Evolutionary conservation across 2,888 invertebrate genomes (phyloP).

Genomic region (Oxytorus armatus): DNA sequence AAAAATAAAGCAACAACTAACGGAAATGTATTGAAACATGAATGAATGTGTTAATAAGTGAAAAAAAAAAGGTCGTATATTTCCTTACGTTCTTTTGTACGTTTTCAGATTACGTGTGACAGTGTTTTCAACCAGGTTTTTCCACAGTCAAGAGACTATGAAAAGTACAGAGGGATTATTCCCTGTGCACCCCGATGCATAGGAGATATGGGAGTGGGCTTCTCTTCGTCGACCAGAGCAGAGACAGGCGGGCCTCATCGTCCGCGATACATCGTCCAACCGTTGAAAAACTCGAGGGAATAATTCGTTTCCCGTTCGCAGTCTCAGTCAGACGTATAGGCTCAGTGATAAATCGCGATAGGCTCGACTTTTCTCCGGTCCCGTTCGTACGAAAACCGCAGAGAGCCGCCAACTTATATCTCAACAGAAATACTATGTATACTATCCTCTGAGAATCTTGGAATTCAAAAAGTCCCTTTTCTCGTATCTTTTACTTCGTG

Average conservation of each 20-base stretch:
- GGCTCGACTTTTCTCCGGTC: slow-evolving; percentile 69
- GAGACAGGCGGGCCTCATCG: slow-evolving; percentile 46
- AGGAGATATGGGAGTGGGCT: slow-evolving; percentile 12
- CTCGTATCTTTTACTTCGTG: slow-evolving; percentile 10
- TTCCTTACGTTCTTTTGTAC: slow-evolving; percentile 10
- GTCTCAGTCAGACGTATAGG: slow-evolving; percentile 61
- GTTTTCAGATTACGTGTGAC: slow-evolving; percentile 12
- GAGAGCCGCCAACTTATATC: slow-evolving; percentile 24
- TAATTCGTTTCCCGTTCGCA: slow-evolving; percentile 79
- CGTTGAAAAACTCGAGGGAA: slow-evolving; percentile 74
- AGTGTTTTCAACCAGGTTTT: slow-evolving; percentile 39
- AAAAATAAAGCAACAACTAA: too few species aligned
- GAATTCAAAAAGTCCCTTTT: slow-evolving; percentile 7
- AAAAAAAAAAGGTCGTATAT: slow-evolving; percentile 10
- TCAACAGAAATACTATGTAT: slow-evolving; percentile 14
- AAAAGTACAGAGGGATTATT: slow-evolving; percentile 20
- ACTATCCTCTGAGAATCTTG: background rate
- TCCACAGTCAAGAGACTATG: slow-evolving; percentile 18
- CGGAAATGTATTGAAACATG: background rate
- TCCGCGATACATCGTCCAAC: slow-evolving; percentile 66
- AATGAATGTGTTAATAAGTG: slow-evolving; percentile 1
- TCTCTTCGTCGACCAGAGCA: slow-evolving; percentile 33
- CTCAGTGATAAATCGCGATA: slow-evolving; percentile 79
- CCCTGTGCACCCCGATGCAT: slow-evolving; percentile 20
- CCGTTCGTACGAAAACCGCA: slow-evolving; percentile 21